These are phyloP conservation scores for Scaptomyza graminum DNA, from an alignment of 1,140 invertebrate genomes.

Conservation along the genomic window DNA sequence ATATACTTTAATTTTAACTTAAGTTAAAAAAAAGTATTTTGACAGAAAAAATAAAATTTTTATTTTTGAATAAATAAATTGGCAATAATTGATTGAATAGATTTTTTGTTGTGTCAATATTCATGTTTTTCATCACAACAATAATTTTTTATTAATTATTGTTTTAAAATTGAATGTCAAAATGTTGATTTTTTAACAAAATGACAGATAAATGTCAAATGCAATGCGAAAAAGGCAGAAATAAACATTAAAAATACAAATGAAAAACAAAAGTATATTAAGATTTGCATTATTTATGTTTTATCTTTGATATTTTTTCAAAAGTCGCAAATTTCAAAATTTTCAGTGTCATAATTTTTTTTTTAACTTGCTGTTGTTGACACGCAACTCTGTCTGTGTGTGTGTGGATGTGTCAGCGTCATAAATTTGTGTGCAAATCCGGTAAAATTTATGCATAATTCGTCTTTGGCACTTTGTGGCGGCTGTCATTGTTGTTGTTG, in stretches of 20 bases:
- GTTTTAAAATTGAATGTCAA: no score
- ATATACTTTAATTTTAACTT: no score
- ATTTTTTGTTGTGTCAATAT: no score
- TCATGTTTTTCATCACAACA: no score
- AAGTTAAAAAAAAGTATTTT: no score
- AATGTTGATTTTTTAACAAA: no score
- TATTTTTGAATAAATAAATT: no score
- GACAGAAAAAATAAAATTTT: no score
- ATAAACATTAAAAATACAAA: conserved; percentile 1
- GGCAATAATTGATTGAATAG: no score
- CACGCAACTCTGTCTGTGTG: conserved; percentile 18
- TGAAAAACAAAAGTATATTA: conserved; percentile 10
- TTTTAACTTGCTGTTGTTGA: conserved; percentile 1
- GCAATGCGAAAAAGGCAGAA: not conserved
- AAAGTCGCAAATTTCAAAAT: conserved; percentile 48
- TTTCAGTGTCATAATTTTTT: conserved; percentile 18
- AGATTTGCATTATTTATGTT: conserved; percentile 23
- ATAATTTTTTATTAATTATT: no score
- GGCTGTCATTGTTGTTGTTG: no score
- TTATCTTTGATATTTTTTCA: conserved; percentile 30
- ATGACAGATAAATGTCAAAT: not conserved
- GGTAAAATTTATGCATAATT: conserved; percentile 60
- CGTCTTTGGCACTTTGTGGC: conserved; percentile 41
- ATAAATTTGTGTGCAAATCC: conserved; percentile 61
- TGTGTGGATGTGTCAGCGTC: not conserved